Conservation (phyloP, 2,888 invertebrate species). For the Drosophila prostipennis region DNA sequence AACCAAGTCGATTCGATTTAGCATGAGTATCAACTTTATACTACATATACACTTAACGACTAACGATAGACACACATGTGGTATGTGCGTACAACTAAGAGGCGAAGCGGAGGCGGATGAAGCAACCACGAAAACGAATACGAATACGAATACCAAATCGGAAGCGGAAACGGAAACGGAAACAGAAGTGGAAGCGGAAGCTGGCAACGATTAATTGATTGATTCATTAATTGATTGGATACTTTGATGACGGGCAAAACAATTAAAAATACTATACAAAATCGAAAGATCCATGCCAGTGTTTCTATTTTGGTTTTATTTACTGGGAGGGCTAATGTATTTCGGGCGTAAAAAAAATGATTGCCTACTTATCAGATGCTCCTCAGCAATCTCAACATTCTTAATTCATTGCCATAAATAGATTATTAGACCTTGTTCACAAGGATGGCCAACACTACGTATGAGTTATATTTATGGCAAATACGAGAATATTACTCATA, state of each 20-base stretch:
- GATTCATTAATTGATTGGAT: constrained; percentile 19
- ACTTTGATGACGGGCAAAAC: constrained; percentile 37
- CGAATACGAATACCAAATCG: constrained; percentile 17
- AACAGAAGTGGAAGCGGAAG: constrained; percentile 2
- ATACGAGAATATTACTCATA: not conserved
- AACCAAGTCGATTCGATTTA: constrained; percentile 38
- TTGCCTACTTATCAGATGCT: constrained; percentile 4
- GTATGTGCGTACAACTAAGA: constrained; percentile 9
- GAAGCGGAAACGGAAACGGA: not conserved
- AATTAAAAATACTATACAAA: constrained; percentile 45
- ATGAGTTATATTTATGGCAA: constrained; percentile 1
- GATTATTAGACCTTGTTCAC: not conserved
- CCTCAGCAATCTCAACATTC: not conserved
- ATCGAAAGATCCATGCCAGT: constrained; percentile 4
- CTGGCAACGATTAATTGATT: constrained; percentile 16
- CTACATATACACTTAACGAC: constrained; percentile 36
- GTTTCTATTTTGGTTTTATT: constrained; percentile 4
- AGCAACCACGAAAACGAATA: constrained; percentile 6
- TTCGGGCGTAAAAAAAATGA: no score
- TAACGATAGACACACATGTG: constrained; percentile 12
- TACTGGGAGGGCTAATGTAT: not conserved
- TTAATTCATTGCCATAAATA: no score
- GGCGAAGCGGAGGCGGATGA: not conserved
- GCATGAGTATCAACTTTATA: constrained; percentile 46
- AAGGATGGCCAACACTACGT: not conserved